These are phyloP conservation scores for Silurus glanis DNA, from an alignment of 2,113 vertebrate genomes.

Conservation along the genomic window DNA sequence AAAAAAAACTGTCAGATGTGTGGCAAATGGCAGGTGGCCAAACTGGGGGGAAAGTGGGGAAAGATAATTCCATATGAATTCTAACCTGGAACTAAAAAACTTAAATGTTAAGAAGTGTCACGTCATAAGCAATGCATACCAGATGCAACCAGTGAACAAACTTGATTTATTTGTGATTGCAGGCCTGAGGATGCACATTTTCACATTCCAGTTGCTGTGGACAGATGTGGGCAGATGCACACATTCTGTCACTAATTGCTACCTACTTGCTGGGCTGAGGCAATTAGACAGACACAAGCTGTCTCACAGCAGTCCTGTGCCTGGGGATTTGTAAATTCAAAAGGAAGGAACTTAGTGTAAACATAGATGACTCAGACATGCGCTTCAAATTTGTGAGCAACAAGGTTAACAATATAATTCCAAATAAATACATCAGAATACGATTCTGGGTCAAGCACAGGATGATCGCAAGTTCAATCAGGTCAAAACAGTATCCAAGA, in stretches of 20 bases:
- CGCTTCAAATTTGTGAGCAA: not conserved
- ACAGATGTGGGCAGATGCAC: not conserved
- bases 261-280: not conserved
- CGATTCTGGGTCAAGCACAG: not conserved
- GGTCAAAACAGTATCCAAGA: not conserved
- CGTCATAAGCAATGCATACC: not conserved
- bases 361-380: not conserved
- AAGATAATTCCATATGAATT: not conserved
- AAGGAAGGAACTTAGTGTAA: not conserved
- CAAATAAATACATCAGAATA: not conserved
- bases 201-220: not conserved
- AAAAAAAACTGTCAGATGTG: not conserved
- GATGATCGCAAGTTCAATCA: not conserved
- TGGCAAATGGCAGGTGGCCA: not conserved
- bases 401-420: not conserved
- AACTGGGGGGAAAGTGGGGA: not conserved
- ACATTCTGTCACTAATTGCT: not conserved
- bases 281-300: not conserved
- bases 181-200: not conserved
- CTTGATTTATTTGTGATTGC: not conserved
- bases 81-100: not conserved
- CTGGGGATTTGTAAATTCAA: not conserved
- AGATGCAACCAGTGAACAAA: not conserved
- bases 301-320: not conserved
- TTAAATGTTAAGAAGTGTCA: not conserved